Percentiles rank a stretch among this genome's conserved stretches.
phyloP scores from a whole-genome alignment of 2,888 invertebrate species.

The Cephus nigrinus region DNA sequence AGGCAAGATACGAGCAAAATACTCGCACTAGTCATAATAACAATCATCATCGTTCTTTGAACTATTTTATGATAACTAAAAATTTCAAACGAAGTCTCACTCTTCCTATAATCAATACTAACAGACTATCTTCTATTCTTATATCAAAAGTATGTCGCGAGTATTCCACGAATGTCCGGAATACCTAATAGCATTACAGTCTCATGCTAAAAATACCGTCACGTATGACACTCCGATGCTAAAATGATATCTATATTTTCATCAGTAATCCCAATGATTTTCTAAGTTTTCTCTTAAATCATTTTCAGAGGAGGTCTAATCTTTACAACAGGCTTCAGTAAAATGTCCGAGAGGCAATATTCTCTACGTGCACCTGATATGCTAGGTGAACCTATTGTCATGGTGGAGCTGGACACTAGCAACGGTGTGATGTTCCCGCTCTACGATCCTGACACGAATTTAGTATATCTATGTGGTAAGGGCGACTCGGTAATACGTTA shows the following conservation, averaged over 20 bases:
- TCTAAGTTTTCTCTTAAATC: constrained; percentile 23
- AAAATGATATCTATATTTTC: background rate
- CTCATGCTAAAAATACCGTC: background rate
- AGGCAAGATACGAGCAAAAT: background rate
- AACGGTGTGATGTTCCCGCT: constrained; percentile 98
- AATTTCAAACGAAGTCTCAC: background rate
- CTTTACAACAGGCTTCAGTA: constrained; percentile 83
- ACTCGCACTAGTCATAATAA: background rate
- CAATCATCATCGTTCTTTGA: background rate
- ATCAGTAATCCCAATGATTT: constrained; percentile 11
- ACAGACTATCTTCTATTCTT: background rate
- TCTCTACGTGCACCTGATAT: constrained; percentile 92
- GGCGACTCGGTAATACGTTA: constrained; percentile 98
- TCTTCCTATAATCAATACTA: background rate
- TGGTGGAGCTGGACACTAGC: constrained; percentile 93
- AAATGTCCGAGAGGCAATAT: constrained; percentile 98
- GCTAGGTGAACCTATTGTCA: constrained; percentile 87
- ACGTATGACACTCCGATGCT: background rate
- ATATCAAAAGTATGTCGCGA: background rate
- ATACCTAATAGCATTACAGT: background rate
- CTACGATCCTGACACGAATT: constrained; percentile 95
- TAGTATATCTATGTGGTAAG: constrained; percentile 96
- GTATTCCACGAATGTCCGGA: background rate
- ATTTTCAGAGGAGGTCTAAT: constrained; percentile 60
- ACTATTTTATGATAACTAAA: background rate